phyloP scores from a whole-genome alignment of 2,888 invertebrate species.

The Leucania comma region DNA sequence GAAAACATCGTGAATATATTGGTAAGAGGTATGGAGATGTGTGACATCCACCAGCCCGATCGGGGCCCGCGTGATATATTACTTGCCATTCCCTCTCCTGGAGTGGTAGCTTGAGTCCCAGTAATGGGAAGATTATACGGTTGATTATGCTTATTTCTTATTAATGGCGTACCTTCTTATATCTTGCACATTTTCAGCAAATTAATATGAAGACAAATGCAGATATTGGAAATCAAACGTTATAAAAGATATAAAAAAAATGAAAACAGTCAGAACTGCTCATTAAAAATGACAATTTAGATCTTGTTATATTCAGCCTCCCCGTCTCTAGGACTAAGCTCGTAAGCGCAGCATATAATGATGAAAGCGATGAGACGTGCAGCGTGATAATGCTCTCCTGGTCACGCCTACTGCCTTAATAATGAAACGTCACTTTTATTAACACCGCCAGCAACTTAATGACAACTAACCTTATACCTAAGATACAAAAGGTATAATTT shows the following conservation, averaged over 20 bases:
- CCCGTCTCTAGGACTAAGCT: constrained; percentile 43
- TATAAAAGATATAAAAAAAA: not conserved
- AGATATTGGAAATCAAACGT: not conserved
- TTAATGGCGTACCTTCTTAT: not conserved
- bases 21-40: too few species aligned
- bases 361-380: constrained; percentile 45
- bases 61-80: too few species aligned
- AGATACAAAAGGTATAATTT: not conserved
- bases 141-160: too few species aligned
- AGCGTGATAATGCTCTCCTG: constrained; percentile 52
- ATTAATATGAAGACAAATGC: not conserved
- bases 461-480: constrained; percentile 6
- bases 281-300: too few species aligned
- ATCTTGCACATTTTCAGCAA: not conserved
- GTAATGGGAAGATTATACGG: too few species aligned
- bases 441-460: constrained; percentile 6
- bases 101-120: too few species aligned
- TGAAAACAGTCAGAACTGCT: not conserved
- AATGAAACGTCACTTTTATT: constrained; percentile 33
- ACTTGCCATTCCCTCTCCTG: too few species aligned
- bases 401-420: constrained; percentile 42
- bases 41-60: too few species aligned
- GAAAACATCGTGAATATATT: too few species aligned
- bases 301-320: not conserved
- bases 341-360: constrained; percentile 50